Conservation (phyloP, 2,113 vertebrate genomes). For the Atlantisia rogersi region DNA sequence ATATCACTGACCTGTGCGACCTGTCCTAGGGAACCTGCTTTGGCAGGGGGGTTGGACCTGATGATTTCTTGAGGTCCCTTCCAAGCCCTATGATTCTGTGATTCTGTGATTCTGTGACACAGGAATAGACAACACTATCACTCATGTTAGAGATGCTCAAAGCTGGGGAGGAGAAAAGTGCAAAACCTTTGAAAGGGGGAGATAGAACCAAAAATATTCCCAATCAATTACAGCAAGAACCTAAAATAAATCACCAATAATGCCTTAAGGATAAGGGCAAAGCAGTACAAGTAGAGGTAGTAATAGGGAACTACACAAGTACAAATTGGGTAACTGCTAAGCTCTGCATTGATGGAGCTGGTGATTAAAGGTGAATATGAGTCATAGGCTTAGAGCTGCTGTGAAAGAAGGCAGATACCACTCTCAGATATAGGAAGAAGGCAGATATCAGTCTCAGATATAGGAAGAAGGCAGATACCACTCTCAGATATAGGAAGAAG, state of each 20-base stretch:
- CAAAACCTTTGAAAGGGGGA: not conserved
- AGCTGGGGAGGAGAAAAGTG: not conserved
- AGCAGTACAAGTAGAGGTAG: not conserved
- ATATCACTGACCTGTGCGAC: no score
- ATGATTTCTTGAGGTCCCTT: no score
- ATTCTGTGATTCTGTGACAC: not conserved
- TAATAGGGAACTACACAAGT: not conserved
- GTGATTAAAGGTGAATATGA: not conserved
- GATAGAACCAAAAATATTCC: not conserved
- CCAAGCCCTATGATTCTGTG: no score
- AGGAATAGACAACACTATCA: not conserved
- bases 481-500: not conserved
- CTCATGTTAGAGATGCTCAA: not conserved
- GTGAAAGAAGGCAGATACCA: not conserved
- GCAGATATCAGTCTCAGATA: not conserved
- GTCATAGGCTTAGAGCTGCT: not conserved
- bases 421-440: not conserved
- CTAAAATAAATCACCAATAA: not conserved
- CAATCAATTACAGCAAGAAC: not conserved
- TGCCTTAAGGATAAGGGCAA: not conserved
- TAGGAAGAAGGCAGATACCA: not conserved
- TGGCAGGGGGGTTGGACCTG: no score
- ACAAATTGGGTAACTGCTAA: not conserved
- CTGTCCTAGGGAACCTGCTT: no score
- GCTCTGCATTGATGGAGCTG: not conserved